phyloP scores from a whole-genome alignment of 2,888 invertebrate species.

The Pammene fasciana region DNA sequence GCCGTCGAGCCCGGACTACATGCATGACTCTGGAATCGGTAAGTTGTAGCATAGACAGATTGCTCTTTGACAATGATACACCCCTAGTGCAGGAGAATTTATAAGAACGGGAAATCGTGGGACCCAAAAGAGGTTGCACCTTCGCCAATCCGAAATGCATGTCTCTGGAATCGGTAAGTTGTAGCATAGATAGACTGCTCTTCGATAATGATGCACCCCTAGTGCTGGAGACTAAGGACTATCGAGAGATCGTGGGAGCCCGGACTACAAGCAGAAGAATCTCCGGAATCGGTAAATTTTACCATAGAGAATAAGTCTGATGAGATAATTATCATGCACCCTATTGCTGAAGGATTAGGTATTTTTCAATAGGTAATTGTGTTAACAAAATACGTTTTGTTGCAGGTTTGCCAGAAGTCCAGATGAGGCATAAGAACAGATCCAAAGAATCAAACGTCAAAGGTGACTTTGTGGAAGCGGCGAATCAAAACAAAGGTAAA shows the following conservation, averaged over 20 bases:
- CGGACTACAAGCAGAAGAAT: no score
- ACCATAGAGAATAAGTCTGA: no score
- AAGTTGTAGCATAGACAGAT: slow-evolving; percentile 38
- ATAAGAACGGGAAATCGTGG: slow-evolving; percentile 69
- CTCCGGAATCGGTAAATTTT: no score
- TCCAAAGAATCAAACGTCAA: slow-evolving; percentile 69
- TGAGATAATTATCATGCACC: no score
- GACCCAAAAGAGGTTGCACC: slow-evolving; percentile 79
- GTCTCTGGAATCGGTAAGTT: slow-evolving; percentile 80
- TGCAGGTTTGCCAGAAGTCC: slow-evolving; percentile 77
- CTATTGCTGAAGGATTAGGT: no score
- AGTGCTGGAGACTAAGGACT: no score
- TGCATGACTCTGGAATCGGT: slow-evolving; percentile 83
- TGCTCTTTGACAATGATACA: not conserved
- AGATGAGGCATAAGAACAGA: slow-evolving; percentile 77
- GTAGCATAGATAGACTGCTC: not conserved
- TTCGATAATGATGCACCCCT: not conserved
- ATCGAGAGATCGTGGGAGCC: no score
- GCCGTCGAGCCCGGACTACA: slow-evolving; percentile 80
- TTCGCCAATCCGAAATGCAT: slow-evolving; percentile 79
- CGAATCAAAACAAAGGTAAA: slow-evolving; percentile 78
- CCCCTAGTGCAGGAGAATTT: slow-evolving; percentile 74
- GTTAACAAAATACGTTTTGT: slow-evolving; percentile 38
- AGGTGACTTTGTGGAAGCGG: slow-evolving; percentile 84
- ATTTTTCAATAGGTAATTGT: not conserved